A percentile compares a stretch with the other conserved stretches of the same genome.
Conservation (phyloP, 2,113 vertebrate genomes). For the Alethe castanea region DNA sequence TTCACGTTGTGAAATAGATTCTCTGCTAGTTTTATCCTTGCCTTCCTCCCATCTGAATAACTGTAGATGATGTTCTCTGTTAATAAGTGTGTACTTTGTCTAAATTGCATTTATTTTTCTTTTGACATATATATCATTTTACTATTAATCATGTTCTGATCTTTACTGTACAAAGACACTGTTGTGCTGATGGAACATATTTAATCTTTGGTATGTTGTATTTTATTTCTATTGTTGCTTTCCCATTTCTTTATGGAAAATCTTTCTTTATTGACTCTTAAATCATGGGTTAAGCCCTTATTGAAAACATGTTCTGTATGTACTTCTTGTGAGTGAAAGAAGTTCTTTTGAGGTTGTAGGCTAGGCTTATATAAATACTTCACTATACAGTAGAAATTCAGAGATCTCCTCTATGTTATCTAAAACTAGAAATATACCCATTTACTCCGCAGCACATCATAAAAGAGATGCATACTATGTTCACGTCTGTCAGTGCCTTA, state of each 20-base stretch:
- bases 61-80: conserved; percentile 53
- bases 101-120: conserved; percentile 58
- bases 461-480: conserved; percentile 69
- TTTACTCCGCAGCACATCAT: conserved; percentile 72
- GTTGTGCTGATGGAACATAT: conserved; percentile 36
- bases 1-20: conserved; percentile 19
- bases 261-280: conserved; percentile 52
- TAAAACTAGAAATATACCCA: conserved; percentile 68
- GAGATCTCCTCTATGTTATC: conserved; percentile 68
- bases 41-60: conserved; percentile 41
- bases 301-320: conserved; percentile 42
- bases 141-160: conserved; percentile 48
- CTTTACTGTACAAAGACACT: conserved; percentile 16
- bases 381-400: conserved; percentile 14
- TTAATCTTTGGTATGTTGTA: conserved; percentile 32
- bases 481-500: conserved; percentile 70
- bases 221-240: conserved; percentile 50
- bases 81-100: conserved; percentile 59
- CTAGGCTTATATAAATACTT: conserved; percentile 40
- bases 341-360: conserved; percentile 39
- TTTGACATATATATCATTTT: conserved; percentile 26
- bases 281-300: conserved; percentile 51
- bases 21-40: conserved; percentile 33
- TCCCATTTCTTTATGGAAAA: conserved; percentile 51
- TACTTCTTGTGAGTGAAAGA: conserved; percentile 21